Conservation (phyloP, 2,888 invertebrate species). For the Agonum fuliginosum region DNA sequence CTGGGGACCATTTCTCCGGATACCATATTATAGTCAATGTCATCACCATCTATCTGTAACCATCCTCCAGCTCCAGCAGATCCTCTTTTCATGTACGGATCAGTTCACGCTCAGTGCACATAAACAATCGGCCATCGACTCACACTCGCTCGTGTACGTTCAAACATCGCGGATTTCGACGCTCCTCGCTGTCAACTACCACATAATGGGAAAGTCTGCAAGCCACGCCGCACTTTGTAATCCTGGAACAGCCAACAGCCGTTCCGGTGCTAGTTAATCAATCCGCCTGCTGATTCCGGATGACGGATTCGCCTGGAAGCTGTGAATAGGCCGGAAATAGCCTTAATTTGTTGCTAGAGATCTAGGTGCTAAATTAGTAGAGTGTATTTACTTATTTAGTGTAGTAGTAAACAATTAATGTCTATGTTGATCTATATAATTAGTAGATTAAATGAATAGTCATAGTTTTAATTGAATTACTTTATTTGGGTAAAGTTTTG, state of each 20-base stretch:
- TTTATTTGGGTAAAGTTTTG: no score
- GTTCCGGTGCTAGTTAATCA: constrained; percentile 29
- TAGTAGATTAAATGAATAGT: no score
- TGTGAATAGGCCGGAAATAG: no score
- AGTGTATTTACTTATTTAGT: no score
- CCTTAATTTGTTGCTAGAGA: no score
- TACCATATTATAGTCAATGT: neutral
- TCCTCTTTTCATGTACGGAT: neutral
- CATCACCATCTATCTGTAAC: neutral
- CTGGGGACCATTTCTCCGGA: no score
- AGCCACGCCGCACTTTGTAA: neutral
- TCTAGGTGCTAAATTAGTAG: no score
- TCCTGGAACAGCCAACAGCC: constrained; percentile 24
- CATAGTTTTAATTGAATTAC: no score
- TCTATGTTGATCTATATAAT: no score
- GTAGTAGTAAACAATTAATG: no score
- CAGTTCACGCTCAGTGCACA: constrained; percentile 3
- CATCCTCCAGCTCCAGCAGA: neutral
- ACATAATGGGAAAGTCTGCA: constrained; percentile 30
- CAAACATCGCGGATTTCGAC: neutral
- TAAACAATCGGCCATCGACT: neutral
- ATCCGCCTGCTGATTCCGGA: neutral
- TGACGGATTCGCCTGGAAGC: no score
- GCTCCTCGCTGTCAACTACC: neutral
- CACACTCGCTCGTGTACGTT: neutral